These are phyloP conservation scores for Ciconia nigra DNA, from an alignment of 2,797 vertebrate genomes.

Conservation along the genomic window DNA sequence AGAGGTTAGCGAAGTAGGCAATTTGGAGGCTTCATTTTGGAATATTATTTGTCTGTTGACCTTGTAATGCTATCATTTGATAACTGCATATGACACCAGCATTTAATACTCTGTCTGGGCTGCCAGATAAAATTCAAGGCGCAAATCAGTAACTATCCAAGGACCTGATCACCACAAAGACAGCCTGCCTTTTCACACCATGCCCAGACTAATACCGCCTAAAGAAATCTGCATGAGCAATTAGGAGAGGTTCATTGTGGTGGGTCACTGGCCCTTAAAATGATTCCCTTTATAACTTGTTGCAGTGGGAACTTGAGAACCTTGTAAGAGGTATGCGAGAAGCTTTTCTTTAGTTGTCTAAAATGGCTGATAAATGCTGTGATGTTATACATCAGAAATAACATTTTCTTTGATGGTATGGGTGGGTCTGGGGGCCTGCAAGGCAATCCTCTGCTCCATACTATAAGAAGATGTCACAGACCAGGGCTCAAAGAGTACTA, in stretches of 20 bases:
- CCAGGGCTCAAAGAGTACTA: neutral
- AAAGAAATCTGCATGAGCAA: neutral
- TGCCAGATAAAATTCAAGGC: conserved; percentile 8
- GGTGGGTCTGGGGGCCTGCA: neutral
- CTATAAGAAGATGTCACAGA: neutral
- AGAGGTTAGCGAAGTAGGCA: neutral
- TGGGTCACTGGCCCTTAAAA: neutral
- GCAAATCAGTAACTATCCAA: neutral
- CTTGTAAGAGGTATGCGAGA: neutral
- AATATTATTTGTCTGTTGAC: conserved; percentile 5
- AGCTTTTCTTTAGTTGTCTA: neutral
- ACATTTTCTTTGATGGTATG: neutral
- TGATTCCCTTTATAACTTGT: neutral
- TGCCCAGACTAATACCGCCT: neutral
- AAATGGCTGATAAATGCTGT: neutral
- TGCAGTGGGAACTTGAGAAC: neutral
- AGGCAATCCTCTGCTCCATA: neutral
- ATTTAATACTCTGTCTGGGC: neutral
- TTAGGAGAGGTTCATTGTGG: neutral
- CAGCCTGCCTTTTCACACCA: neutral
- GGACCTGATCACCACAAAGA: neutral
- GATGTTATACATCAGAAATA: neutral
- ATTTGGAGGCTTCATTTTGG: neutral
- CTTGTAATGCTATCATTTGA: neutral
- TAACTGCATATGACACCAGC: neutral